Evolutionary conservation across 2,113 vertebrate genomes (phyloP), one percentile per base, ranked within the genome.

Genomic region (Callorhinus ursinus): DNA sequence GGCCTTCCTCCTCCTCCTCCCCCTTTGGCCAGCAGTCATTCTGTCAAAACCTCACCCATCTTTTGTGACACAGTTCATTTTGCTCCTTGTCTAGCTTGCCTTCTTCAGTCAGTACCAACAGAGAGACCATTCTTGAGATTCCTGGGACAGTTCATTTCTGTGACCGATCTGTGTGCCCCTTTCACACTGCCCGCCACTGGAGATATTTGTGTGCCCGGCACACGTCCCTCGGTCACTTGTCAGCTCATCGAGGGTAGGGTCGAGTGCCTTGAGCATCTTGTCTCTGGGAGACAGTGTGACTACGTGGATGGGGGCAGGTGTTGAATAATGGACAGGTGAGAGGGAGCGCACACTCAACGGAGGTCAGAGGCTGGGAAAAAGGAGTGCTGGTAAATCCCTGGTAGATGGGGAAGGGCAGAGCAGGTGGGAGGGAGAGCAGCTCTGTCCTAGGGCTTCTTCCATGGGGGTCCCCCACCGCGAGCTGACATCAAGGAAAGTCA

Each of bases 381-480:
- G 22, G 42, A 51, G 18, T 36, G 57, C 57, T n/a, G 14, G 15
- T n/a, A 88, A 19, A 7, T 77, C 19, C 2, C 7, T 7, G 63
- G 9, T 53, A 10, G 15, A 14, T 31, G 3, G 2, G 26, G 26
- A 4, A 31, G 49, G n/a, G 55, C n/a, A 16, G 1, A 22, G 31
- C 51, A 31, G 57, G 24, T 39, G 8, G 0, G 33, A 2, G 16
- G n/a, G 59, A 42, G 46, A 31, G 13, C 33, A 51, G 39, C 81
- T 19, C 49, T 49, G 4, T 24, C 61, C 5, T 3, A 1, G 36
- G 31, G 36, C 36, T 22, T 59, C 36, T 22, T 59, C 65, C 1
- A 0, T 8, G 11, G 7, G 36, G 24, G 12, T 18, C 7, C 14
- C 33, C 59, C 6, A 3, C 21, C 26, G 14, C 26, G 13, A 5